phyloP scores from a whole-genome alignment of 2,113 vertebrate species.

The Esox niger region DNA sequence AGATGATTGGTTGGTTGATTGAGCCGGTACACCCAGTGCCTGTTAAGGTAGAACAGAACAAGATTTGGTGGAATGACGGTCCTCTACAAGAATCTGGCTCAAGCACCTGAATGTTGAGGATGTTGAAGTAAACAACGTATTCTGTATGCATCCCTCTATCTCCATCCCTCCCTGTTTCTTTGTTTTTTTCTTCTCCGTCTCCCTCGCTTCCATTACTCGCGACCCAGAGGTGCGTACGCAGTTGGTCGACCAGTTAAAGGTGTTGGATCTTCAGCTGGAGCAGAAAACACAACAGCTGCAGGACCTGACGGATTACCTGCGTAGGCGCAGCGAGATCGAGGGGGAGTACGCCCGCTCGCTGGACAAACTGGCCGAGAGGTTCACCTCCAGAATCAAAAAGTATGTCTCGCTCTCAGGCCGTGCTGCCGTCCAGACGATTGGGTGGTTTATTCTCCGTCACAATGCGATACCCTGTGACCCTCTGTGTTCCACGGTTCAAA shows the following conservation, averaged over 20 bases:
- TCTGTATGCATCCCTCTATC: too few species aligned
- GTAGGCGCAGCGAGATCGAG: slow-evolving; percentile 82
- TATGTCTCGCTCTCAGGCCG: slow-evolving; percentile 37
- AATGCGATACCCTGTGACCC: too few species aligned
- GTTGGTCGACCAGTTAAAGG: slow-evolving; percentile 81
- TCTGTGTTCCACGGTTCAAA: too few species aligned
- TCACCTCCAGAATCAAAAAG: slow-evolving; percentile 72
- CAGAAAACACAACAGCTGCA: slow-evolving; percentile 82
- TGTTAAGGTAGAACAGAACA: too few species aligned
- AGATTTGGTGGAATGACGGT: neutral
- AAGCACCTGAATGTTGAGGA: neutral
- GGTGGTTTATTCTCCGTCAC: too few species aligned
- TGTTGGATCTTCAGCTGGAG: slow-evolving; percentile 82
- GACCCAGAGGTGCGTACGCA: slow-evolving; percentile 79
- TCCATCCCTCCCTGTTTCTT: too few species aligned
- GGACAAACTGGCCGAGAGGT: slow-evolving; percentile 82
- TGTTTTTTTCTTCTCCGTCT: neutral
- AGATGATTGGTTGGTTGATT: too few species aligned
- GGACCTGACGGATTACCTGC: slow-evolving; percentile 81
- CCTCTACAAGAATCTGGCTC: neutral
- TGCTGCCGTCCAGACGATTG: too few species aligned
- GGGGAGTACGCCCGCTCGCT: slow-evolving; percentile 82
- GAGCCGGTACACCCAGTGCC: too few species aligned
- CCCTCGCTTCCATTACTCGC: neutral
- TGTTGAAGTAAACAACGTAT: neutral